phyloP scores from a whole-genome alignment of 2,888 invertebrate genomes.

The Tinea semifulvella region DNA sequence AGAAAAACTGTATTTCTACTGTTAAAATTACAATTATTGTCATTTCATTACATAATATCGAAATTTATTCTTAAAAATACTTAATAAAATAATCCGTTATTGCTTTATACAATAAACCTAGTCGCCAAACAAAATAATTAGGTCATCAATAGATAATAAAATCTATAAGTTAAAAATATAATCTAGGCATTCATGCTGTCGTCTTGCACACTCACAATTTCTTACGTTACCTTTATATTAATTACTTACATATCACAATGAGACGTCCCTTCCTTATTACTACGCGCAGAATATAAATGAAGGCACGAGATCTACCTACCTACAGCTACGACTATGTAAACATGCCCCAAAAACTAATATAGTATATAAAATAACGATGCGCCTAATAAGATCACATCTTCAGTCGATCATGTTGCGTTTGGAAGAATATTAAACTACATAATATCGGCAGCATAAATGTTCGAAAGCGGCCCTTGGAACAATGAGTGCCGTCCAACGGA shows the following conservation, averaged over 20 bases:
- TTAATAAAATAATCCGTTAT: constrained; percentile 42
- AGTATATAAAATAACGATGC: constrained; percentile 22
- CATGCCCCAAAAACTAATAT: neutral
- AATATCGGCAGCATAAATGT: constrained; percentile 38
- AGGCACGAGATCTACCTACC: constrained; percentile 59
- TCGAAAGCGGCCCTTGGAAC: constrained; percentile 39
- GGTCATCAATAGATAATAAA: neutral
- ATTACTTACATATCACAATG: constrained; percentile 68
- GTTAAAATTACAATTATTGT: constrained; percentile 46
- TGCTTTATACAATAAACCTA: constrained; percentile 32
- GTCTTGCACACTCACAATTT: constrained; percentile 54
- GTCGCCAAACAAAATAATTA: neutral
- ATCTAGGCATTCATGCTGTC: constrained; percentile 45
- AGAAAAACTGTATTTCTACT: constrained; percentile 22
- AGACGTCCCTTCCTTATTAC: constrained; percentile 57
- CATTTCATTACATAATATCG: constrained; percentile 27
- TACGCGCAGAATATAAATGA: constrained; percentile 51
- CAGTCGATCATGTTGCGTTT: constrained; percentile 7
- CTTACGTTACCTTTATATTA: constrained; percentile 58
- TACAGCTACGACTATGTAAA: constrained; percentile 32
- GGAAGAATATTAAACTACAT: neutral
- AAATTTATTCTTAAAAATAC: constrained; percentile 45
- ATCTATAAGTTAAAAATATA: constrained; percentile 36
- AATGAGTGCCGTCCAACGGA: constrained; percentile 30
- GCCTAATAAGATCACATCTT: constrained; percentile 1